Percentiles rank a stretch among this genome's conserved stretches.
These are phyloP conservation scores for Stomatorhinus walkeri DNA, from an alignment of 2,797 vertebrate genomes.

Conservation along the genomic window DNA sequence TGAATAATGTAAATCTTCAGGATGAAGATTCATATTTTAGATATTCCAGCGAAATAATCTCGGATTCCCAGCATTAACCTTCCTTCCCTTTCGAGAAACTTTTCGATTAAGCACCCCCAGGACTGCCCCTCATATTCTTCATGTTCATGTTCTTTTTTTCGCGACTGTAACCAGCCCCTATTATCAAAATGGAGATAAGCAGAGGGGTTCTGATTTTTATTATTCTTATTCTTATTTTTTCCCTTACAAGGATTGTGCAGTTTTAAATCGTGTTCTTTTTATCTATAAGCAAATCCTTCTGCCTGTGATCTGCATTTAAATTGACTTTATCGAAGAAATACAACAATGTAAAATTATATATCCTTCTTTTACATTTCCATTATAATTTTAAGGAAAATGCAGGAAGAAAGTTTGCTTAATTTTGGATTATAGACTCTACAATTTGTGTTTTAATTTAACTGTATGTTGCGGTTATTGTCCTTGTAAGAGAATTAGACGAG, in stretches of 20 bases:
- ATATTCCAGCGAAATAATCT: neutral
- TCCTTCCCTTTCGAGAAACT: neutral
- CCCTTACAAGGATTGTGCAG: neutral
- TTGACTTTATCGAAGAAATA: neutral
- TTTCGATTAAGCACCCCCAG: neutral
- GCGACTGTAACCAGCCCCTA: neutral
- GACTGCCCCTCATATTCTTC: neutral
- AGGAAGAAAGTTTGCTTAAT: neutral
- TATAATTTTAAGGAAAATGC: neutral
- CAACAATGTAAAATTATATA: constrained; percentile 5
- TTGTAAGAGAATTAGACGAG: neutral
- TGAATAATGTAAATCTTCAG: neutral
- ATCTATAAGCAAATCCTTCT: neutral
- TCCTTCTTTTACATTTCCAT: neutral
- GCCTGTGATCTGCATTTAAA: neutral
- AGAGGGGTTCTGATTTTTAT: neutral
- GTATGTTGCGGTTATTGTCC: neutral
- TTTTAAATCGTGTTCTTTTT: neutral
- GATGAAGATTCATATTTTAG: constrained; percentile 6
- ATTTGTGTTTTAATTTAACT: neutral
- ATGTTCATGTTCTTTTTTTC: neutral
- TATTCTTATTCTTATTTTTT: neutral
- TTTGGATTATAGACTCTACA: neutral
- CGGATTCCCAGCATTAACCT: neutral
- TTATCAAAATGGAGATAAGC: neutral